Conservation (phyloP, 2,888 invertebrate species). For the Antitype chi region DNA sequence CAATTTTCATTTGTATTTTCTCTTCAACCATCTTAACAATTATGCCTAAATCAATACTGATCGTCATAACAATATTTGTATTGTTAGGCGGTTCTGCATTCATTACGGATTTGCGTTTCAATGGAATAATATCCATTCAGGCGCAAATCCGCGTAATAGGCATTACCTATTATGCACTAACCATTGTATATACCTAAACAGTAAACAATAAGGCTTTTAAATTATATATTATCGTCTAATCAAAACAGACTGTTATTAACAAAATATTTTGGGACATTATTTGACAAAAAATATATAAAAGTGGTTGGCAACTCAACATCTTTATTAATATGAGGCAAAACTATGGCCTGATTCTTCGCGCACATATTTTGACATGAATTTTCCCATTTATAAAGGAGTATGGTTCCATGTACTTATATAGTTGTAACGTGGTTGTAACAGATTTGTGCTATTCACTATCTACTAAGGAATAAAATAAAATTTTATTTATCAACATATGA, state of each 20-base stretch:
- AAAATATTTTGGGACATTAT: neutral
- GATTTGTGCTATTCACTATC: neutral
- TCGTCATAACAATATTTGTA: slow-evolving; percentile 38
- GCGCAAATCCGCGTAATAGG: slow-evolving; percentile 59
- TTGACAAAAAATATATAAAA: neutral
- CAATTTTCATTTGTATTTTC: neutral
- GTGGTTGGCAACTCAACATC: fast-evolving
- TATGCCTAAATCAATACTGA: slow-evolving; percentile 26
- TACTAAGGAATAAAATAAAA: neutral
- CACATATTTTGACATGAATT: neutral
- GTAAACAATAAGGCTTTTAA: slow-evolving; percentile 46
- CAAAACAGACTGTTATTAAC: slow-evolving; percentile 9
- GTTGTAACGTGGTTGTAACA: no score
- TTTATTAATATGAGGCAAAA: neutral
- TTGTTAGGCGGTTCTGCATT: slow-evolving; percentile 47
- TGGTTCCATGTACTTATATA: neutral
- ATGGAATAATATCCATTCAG: slow-evolving; percentile 57
- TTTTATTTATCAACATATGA: neutral
- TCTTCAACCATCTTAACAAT: slow-evolving; percentile 21
- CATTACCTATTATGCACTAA: slow-evolving; percentile 48
- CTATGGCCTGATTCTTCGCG: neutral
- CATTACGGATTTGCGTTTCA: slow-evolving; percentile 53
- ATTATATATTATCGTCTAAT: slow-evolving; percentile 22
- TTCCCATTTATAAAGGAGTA: neutral
- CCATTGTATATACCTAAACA: slow-evolving; percentile 37